Conservation (phyloP, 2,797 vertebrate genomes). For the Scolopax rusticola region DNA sequence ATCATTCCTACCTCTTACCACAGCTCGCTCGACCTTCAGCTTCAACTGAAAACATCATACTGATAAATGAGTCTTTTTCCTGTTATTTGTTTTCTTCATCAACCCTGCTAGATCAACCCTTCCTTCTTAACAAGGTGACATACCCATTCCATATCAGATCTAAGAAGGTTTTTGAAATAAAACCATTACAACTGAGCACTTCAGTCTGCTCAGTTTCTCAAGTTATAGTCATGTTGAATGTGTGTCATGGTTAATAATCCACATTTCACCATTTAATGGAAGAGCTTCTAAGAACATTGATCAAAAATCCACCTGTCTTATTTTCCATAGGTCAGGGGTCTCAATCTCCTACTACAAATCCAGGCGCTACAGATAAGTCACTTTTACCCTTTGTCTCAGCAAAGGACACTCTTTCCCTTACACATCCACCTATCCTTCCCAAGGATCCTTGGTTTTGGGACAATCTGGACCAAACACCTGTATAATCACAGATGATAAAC, state of each 20-base stretch:
- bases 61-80: background rate
- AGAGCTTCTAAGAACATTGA: background rate
- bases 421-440: background rate
- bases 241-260: background rate
- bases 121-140: background rate
- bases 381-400: background rate
- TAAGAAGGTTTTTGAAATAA: background rate
- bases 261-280: background rate
- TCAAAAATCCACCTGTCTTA: background rate
- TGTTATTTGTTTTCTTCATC: background rate
- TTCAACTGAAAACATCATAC: background rate
- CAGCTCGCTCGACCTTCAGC: background rate
- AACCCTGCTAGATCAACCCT: background rate
- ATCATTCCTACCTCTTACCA: background rate
- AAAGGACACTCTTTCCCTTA: background rate
- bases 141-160: background rate
- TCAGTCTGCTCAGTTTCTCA: background rate
- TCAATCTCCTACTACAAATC: background rate
- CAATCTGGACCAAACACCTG: background rate
- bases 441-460: background rate
- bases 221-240: rapidly evolving
- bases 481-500: background rate
- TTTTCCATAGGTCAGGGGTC: background rate
- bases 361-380: background rate
- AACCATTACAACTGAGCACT: background rate